These are phyloP conservation scores for Triops longicaudatus DNA, from an alignment of 1,140 invertebrate genomes.

Conservation along the genomic window DNA sequence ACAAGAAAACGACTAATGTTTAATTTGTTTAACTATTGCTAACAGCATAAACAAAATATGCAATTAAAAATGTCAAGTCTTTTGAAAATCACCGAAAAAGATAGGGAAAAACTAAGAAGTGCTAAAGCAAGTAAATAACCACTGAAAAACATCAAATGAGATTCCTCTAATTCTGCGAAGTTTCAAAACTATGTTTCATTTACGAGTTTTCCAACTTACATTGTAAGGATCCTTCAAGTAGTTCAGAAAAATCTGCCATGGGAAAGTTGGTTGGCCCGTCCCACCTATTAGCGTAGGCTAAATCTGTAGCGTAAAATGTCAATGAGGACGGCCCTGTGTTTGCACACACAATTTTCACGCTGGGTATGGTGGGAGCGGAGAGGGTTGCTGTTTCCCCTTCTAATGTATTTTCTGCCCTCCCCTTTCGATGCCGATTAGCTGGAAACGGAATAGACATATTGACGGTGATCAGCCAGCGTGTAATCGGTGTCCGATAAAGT, in stretches of 20 bases:
- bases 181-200: too few species aligned
- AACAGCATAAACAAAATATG: too few species aligned
- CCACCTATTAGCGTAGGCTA: not conserved
- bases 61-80: too few species aligned
- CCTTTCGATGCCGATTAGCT: not conserved
- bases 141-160: too few species aligned
- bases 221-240: too few species aligned
- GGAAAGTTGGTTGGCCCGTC: not conserved
- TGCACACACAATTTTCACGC: conserved; percentile 11
- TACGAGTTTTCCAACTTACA: too few species aligned
- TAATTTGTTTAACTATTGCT: too few species aligned
- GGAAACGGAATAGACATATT: conserved; percentile 11
- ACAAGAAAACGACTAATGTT: too few species aligned
- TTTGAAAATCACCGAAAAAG: too few species aligned
- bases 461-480: not conserved
- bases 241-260: not conserved
- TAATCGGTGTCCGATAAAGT: conserved; percentile 11
- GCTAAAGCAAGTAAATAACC: too few species aligned
- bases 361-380: conserved; percentile 5
- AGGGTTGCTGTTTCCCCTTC: not conserved
- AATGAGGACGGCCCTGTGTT: not conserved
- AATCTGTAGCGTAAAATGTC: not conserved
- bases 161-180: too few species aligned
- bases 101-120: too few species aligned
- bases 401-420: not conserved